phyloP scores from a whole-genome alignment of 2,888 invertebrate genomes.

The Nebria brevicollis region DNA sequence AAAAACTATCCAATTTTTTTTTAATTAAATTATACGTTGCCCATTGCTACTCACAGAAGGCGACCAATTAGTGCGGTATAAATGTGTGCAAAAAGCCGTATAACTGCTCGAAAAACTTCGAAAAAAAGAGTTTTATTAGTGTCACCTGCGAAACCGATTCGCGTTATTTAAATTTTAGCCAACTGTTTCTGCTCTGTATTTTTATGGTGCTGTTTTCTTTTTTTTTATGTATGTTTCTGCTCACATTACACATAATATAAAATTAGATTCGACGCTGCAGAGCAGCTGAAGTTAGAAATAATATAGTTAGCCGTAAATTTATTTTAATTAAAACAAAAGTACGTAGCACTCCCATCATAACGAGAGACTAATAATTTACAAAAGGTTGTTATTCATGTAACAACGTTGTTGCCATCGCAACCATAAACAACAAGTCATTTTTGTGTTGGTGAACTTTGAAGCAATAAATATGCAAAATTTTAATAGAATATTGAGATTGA shows the following conservation, averaged over 20 bases:
- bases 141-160: constrained; percentile 28
- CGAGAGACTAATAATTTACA: constrained; percentile 32
- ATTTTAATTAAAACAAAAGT: constrained; percentile 40
- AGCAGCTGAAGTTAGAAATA: constrained; percentile 30
- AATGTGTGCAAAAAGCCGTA: constrained; percentile 1
- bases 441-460: constrained; percentile 32
- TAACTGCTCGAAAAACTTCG: not conserved
- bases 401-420: constrained; percentile 18
- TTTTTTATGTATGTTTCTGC: not conserved
- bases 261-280: constrained; percentile 25
- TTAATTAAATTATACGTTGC: not conserved
- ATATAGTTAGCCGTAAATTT: constrained; percentile 31
- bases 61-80: not conserved
- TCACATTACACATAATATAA: constrained; percentile 3
- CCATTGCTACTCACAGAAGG: not conserved
- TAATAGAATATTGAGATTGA: constrained; percentile 29
- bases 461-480: constrained; percentile 38
- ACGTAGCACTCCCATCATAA: constrained; percentile 4
- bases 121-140: not conserved
- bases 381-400: constrained; percentile 23
- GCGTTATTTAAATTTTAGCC: constrained; percentile 28
- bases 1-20: not conserved
- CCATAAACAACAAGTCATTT: constrained; percentile 28
- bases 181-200: not conserved
- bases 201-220: constrained; percentile 8